Conservation (phyloP, 2,888 invertebrate genomes). For the Agriopis leucophaearia region DNA sequence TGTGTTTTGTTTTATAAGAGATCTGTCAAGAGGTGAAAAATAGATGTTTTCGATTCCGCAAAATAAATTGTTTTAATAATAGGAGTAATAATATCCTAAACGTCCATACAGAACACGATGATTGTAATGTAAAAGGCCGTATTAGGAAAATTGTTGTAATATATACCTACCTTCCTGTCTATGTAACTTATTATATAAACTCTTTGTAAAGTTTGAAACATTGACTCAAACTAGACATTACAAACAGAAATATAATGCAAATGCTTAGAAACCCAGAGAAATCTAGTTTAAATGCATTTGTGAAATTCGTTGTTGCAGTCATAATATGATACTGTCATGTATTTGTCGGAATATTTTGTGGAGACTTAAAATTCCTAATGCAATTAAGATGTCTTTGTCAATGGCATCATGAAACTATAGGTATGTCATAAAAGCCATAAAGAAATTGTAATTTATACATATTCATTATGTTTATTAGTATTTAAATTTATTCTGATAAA, state of each 20-base stretch:
- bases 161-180: constrained; percentile 45
- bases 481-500: constrained; percentile 24
- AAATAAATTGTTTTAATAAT: too few species aligned
- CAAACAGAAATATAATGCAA: not conserved
- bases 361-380: not conserved
- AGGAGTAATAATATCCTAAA: too few species aligned
- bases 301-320: not conserved
- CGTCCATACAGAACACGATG: constrained; percentile 48
- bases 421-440: not conserved
- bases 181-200: constrained; percentile 46
- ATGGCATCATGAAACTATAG: not conserved
- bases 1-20: too few species aligned
- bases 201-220: constrained; percentile 26
- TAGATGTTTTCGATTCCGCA: too few species aligned
- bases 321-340: not conserved
- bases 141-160: constrained; percentile 51
- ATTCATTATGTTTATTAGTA: constrained; percentile 10
- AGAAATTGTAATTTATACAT: constrained; percentile 5
- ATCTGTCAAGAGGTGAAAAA: too few species aligned
- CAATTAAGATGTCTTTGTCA: not conserved
- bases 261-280: not conserved
- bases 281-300: not conserved
- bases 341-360: not conserved
- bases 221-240: constrained; percentile 27
- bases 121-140: constrained; percentile 52